These are phyloP conservation scores for Fragum sueziense DNA, from an alignment of 2,888 invertebrate genomes.

Conservation along the genomic window DNA sequence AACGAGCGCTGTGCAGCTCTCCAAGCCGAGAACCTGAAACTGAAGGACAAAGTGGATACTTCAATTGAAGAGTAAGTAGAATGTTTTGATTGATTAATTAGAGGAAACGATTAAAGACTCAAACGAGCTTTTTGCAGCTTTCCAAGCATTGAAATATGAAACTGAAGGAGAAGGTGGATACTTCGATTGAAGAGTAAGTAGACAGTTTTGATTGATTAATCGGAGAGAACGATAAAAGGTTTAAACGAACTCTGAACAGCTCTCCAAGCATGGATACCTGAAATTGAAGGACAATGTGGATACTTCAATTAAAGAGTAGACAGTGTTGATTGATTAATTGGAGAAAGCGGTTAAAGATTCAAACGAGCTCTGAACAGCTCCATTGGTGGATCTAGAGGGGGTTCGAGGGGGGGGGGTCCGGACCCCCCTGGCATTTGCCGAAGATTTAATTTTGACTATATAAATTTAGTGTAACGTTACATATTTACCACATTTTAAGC, in stretches of 20 bases:
- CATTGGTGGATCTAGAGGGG: no score
- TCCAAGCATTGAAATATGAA: slow-evolving; percentile 82
- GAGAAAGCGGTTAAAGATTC: slow-evolving; percentile 82
- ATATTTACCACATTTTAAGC: no score
- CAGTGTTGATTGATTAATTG: slow-evolving; percentile 82
- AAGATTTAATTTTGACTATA: no score
- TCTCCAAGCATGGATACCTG: slow-evolving; percentile 82
- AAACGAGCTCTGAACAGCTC: slow-evolving; percentile 82
- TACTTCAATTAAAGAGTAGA: slow-evolving; percentile 64
- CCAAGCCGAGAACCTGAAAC: slow-evolving; percentile 81
- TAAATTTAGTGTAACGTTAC: no score
- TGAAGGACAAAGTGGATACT: slow-evolving; percentile 82
- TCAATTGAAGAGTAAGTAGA: slow-evolving; percentile 67
- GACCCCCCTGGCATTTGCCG: no score
- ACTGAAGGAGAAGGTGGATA: slow-evolving; percentile 82
- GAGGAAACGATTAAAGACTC: slow-evolving; percentile 82
- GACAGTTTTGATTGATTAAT: slow-evolving; percentile 82
- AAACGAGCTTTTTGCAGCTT: slow-evolving; percentile 82
- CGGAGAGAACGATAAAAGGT: slow-evolving; percentile 82
- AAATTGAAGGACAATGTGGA: slow-evolving; percentile 82
- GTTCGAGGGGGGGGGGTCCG: no score
- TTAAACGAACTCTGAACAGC: slow-evolving; percentile 82
- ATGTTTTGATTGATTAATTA: slow-evolving; percentile 82
- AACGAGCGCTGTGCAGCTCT: slow-evolving; percentile 82
- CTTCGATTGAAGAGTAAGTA: slow-evolving; percentile 68